Conservation (phyloP, 2,888 invertebrate genomes). For the Synergus laeviventris region DNA sequence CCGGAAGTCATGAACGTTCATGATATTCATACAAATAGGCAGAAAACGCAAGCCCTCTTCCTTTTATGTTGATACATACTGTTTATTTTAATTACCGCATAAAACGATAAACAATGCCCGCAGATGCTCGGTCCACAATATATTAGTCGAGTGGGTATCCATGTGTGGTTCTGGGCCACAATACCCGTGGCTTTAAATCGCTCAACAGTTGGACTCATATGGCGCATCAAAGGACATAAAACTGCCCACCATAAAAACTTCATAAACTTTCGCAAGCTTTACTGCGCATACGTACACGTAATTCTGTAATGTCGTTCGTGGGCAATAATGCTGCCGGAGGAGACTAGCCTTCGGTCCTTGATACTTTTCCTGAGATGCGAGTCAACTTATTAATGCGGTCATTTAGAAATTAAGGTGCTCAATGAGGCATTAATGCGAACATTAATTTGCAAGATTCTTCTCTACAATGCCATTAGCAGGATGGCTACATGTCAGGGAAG, state of each 20-base stretch:
- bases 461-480: neutral
- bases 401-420: neutral
- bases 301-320: constrained; percentile 45
- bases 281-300: constrained; percentile 50
- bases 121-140: constrained; percentile 55
- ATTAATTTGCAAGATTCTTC: neutral
- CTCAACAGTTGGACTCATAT: constrained; percentile 68
- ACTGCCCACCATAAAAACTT: constrained; percentile 63
- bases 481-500: too few species aligned
- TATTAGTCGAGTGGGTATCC: constrained; percentile 36
- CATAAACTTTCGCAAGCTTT: constrained; percentile 56
- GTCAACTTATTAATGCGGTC: too few species aligned
- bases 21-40: constrained; percentile 51
- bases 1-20: constrained; percentile 52
- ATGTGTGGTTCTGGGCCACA: constrained; percentile 43
- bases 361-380: neutral
- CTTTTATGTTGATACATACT: constrained; percentile 56
- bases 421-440: neutral
- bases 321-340: neutral
- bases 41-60: constrained; percentile 36
- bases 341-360: neutral
- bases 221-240: constrained; percentile 68
- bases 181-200: constrained; percentile 59
- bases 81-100: constrained; percentile 69
- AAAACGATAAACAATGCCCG: constrained; percentile 67